Conservation (phyloP, 2,797 vertebrate genomes). For the Glyptemys insculpta region DNA sequence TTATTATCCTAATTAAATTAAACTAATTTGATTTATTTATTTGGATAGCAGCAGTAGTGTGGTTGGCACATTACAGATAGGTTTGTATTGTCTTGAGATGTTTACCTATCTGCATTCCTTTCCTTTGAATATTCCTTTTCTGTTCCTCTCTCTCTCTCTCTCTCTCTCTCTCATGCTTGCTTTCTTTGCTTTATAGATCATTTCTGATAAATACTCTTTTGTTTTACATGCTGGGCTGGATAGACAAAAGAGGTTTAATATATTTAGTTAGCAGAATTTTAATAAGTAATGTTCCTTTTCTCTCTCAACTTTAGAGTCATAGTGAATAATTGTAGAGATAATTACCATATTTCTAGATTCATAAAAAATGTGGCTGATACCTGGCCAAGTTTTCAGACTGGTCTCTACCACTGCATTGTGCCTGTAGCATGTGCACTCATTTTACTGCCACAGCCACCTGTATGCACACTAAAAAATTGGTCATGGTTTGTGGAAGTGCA, state of each 20-base stretch:
- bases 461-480: neutral
- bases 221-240: neutral
- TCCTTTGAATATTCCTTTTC: neutral
- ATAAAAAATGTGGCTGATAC: neutral
- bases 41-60: conserved; percentile 25
- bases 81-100: neutral
- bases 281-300: neutral
- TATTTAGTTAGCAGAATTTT: neutral
- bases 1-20: neutral
- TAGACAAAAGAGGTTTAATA: neutral
- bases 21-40: neutral
- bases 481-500: neutral
- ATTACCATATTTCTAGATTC: neutral
- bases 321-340: neutral
- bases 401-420: neutral
- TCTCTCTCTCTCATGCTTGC: neutral
- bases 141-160: neutral
- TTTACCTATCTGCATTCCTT: conserved; percentile 8
- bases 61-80: neutral
- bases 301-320: neutral
- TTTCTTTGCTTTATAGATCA: neutral
- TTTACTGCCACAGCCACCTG: neutral
- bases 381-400: neutral
- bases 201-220: conserved; percentile 39
- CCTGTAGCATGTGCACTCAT: neutral